A percentile compares a stretch with the other conserved stretches of the same genome.
These are phyloP conservation scores for Cromileptes altivelis DNA, from an alignment of 2,113 vertebrate genomes.

Conservation along the genomic window DNA sequence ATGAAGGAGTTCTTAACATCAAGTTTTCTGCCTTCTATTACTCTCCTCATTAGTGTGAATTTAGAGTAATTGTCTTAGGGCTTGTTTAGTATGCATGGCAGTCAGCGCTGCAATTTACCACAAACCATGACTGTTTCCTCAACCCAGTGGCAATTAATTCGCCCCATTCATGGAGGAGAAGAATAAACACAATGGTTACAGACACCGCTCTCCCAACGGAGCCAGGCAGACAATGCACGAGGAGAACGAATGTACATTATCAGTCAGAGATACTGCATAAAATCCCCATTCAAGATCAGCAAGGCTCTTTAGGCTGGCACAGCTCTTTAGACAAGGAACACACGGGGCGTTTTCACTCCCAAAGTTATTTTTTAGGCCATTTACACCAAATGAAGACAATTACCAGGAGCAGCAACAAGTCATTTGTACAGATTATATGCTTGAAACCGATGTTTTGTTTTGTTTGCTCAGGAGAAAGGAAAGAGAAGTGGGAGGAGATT, in stretches of 20 bases:
- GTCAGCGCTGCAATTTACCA: constrained; percentile 54
- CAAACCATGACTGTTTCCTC: constrained; percentile 68
- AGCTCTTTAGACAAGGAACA: constrained; percentile 37
- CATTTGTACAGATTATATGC: constrained; percentile 64
- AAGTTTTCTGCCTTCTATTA: constrained; percentile 51
- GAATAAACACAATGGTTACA: constrained; percentile 75
- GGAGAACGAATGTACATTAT: constrained; percentile 60
- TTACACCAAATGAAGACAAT: constrained; percentile 71
- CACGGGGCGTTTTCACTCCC: constrained; percentile 35
- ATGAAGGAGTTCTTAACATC: constrained; percentile 29
- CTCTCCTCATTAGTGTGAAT: constrained; percentile 64
- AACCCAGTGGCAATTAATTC: constrained; percentile 75
- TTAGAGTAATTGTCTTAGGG: constrained; percentile 62
- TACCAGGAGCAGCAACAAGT: constrained; percentile 49
- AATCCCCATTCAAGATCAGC: constrained; percentile 51
- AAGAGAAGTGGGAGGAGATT: not conserved
- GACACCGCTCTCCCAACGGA: constrained; percentile 59
- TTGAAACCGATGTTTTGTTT: constrained; percentile 22
- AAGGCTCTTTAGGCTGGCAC: constrained; percentile 26
- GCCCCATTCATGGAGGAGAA: constrained; percentile 66
- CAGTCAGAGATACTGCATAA: constrained; percentile 60
- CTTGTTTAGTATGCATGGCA: constrained; percentile 68
- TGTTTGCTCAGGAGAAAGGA: constrained; percentile 13
- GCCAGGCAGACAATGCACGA: constrained; percentile 63
- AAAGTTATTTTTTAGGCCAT: constrained; percentile 60